A percentile compares a stretch with the other conserved stretches of the same genome.
Conservation (phyloP, 2,888 invertebrate genomes). For the Eilema griseolum region DNA sequence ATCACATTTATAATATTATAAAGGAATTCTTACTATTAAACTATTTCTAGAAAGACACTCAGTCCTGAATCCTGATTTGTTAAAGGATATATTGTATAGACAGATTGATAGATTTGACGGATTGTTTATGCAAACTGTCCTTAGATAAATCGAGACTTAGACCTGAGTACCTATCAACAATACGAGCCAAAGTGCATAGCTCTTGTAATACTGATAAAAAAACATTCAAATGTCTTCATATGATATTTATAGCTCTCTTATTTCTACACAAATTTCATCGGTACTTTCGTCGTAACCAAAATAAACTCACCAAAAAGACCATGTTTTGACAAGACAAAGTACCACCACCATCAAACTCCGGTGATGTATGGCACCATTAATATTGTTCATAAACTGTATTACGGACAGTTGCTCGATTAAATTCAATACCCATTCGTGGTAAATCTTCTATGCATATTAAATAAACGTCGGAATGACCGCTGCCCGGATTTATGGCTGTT, state of each 20-base stretch:
- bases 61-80: too few relatives aligned
- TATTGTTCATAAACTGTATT: conserved; percentile 76
- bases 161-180: too few relatives aligned
- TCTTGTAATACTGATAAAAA: conserved; percentile 7
- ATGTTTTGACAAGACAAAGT: conserved; percentile 64
- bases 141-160: too few relatives aligned
- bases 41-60: too few relatives aligned
- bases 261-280: conserved; percentile 18
- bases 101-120: too few relatives aligned
- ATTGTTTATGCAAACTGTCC: too few relatives aligned
- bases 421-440: conserved; percentile 81
- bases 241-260: conserved; percentile 22
- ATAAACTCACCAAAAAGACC: conserved; percentile 50
- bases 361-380: conserved; percentile 61
- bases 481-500: conserved; percentile 75
- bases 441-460: conserved; percentile 85
- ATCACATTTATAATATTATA: too few relatives aligned
- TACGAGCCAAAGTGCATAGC: neutral
- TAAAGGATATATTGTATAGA: too few relatives aligned
- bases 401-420: conserved; percentile 75
- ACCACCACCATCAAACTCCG: conserved; percentile 51
- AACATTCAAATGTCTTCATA: neutral
- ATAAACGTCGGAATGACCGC: conserved; percentile 76
- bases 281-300: conserved; percentile 35
- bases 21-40: neutral